These are phyloP conservation scores for Bombus ignitus DNA, from an alignment of 1,140 invertebrate species.

Conservation along the genomic window DNA sequence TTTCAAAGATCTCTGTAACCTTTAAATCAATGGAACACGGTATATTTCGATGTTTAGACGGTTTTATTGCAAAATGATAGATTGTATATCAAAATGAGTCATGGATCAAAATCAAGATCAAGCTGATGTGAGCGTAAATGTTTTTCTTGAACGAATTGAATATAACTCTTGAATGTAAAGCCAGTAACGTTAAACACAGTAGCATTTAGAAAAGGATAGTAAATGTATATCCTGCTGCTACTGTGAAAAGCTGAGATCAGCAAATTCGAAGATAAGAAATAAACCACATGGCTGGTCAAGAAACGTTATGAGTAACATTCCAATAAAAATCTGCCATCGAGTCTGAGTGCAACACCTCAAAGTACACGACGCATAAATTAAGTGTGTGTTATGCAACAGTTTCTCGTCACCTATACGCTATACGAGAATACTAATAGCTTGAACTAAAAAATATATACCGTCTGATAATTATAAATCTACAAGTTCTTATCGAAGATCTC, in stretches of 20 bases:
- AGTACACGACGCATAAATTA: not conserved
- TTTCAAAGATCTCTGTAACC: too few species aligned
- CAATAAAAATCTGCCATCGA: not conserved
- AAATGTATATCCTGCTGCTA: not conserved
- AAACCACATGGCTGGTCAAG: not conserved
- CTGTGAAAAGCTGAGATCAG: not conserved
- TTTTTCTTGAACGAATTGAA: not conserved
- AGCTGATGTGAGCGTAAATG: not conserved
- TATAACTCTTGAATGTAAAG: not conserved
- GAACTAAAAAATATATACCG: too few species aligned
- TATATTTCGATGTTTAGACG: not conserved
- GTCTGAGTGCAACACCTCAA: too few species aligned
- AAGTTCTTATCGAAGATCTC: too few species aligned
- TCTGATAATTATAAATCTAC: too few species aligned
- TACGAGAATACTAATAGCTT: not conserved
- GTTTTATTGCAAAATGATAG: not conserved
- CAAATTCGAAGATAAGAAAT: not conserved
- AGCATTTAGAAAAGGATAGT: not conserved
- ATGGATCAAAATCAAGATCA: not conserved
- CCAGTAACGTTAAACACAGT: not conserved
- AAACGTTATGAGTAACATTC: not conserved
- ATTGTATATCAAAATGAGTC: not conserved
- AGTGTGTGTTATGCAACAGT: not conserved
- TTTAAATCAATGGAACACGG: too few species aligned
- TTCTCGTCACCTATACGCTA: not conserved